Evolutionary conservation across 1,140 invertebrate species (phyloP), one percentile per base, ranked within the genome.

Genomic region (Hyposmocoma kahamanoa): DNA sequence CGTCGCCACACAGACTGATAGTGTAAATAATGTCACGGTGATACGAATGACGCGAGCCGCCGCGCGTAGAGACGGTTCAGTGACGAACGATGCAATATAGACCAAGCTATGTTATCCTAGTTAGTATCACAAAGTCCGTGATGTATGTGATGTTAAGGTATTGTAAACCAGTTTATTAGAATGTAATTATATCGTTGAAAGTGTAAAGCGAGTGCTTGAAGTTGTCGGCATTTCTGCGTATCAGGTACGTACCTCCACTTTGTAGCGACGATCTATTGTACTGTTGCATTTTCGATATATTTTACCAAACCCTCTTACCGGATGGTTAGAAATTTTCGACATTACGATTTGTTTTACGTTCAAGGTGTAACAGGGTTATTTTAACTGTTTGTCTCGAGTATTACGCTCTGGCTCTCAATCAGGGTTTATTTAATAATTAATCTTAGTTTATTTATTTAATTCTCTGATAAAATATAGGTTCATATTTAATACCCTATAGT

Each of bases 171-270:
- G 68, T 77, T 77, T 59, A 47, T 63, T 77, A 70, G 65, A 62
- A 62, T 63, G 42, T 67, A 58, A 65, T 67, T 67, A 47, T 75
- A 53, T 59, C 55, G 55, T 53, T 60, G 63, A 69, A 65, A 78
- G 77, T 81, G 77, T 70, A 71, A 56, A 63, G 47, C 61, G 66
- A 77, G 78, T 79, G 72, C 62, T 72, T 59, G 67, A 70, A 67
- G 62, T 67, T 56, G 53, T 26, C 62, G 50, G 53, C 67, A 58
- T 53, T 57, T 62, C 62, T 58, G 42, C 60, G 57, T 59, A 62
- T 57, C 73, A 82, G 78, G 76, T 83, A 79, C 62, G 76, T 80
- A 80, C 72, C 60, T 30, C 28, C 13, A 30, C 28, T 17, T 36
- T 3, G 32, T 36, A 36, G 32, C 18, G 32, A 36, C 15, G 32